Conservation (phyloP, 2,113 vertebrate species). For the Melozone crissalis region DNA sequence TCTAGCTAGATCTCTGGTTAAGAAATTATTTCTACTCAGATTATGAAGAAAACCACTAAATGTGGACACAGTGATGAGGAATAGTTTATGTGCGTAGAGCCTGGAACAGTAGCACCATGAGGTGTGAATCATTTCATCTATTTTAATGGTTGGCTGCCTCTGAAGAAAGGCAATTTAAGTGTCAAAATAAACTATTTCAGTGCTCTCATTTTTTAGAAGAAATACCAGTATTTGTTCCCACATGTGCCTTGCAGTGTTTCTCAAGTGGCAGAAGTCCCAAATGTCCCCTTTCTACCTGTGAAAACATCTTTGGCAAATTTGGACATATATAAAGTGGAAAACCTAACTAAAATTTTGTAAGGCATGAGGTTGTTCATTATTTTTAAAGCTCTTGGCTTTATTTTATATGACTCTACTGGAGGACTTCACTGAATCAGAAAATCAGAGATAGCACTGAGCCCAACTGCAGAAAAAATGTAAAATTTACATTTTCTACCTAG, state of each 20-base stretch:
- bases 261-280: not conserved
- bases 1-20: not conserved
- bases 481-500: not conserved
- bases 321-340: not conserved
- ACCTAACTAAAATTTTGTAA: not conserved
- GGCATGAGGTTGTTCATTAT: not conserved
- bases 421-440: not conserved
- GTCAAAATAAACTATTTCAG: slow-evolving; percentile 37
- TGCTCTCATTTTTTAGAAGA: not conserved
- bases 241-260: not conserved
- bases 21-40: not conserved
- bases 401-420: not conserved
- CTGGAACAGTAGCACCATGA: not conserved
- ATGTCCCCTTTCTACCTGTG: not conserved
- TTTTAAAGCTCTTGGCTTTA: not conserved
- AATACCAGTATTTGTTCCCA: not conserved
- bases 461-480: not conserved
- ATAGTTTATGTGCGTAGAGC: not conserved
- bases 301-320: not conserved
- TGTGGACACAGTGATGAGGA: not conserved
- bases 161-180: slow-evolving; percentile 31
- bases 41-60: not conserved
- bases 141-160: slow-evolving; percentile 28
- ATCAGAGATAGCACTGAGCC: not conserved
- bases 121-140: slow-evolving; percentile 9